Conservation (phyloP, 1,140 invertebrate genomes). For the Conopomorpha cramerella region DNA sequence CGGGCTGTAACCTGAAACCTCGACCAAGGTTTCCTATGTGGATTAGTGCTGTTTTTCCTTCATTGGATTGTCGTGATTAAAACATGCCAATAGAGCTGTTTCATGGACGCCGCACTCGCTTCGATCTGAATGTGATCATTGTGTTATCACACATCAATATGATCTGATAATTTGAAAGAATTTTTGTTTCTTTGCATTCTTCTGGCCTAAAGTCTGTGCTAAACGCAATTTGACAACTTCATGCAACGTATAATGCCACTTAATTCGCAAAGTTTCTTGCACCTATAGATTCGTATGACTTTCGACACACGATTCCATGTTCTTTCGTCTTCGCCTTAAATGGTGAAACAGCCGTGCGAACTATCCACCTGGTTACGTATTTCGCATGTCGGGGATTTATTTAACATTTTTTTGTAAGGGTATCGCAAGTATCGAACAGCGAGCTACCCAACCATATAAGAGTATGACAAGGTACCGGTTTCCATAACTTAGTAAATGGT, state of each 20-base stretch:
- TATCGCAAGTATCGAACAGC: conserved; percentile 39
- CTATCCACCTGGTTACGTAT: conserved; percentile 25
- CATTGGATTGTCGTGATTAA: too few relatives aligned
- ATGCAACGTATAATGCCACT: too few relatives aligned
- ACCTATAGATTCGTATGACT: conserved; percentile 19
- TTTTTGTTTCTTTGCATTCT: too few relatives aligned
- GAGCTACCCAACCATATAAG: conserved; percentile 32
- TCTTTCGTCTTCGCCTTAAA: conserved; percentile 22
- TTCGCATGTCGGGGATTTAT: conserved; percentile 27
- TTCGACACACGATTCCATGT: too few relatives aligned
- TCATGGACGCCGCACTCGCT: too few relatives aligned
- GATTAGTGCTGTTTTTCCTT: conserved; percentile 47
- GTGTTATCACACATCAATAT: too few relatives aligned
- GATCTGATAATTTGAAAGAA: too few relatives aligned
- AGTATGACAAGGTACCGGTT: conserved; percentile 25
- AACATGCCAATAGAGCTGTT: too few relatives aligned
- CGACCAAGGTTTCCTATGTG: conserved; percentile 48
- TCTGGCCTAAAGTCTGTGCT: too few relatives aligned
- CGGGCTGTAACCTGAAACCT: conserved; percentile 24
- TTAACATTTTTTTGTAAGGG: conserved; percentile 38
- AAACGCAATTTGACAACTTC: too few relatives aligned
- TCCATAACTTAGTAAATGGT: conserved; percentile 31
- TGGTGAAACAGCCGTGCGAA: conserved; percentile 33
- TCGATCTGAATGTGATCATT: too few relatives aligned
- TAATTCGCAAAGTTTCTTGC: conserved; percentile 31